phyloP scores from a whole-genome alignment of 2,797 vertebrate species.

The Hemitrygon akajei region DNA sequence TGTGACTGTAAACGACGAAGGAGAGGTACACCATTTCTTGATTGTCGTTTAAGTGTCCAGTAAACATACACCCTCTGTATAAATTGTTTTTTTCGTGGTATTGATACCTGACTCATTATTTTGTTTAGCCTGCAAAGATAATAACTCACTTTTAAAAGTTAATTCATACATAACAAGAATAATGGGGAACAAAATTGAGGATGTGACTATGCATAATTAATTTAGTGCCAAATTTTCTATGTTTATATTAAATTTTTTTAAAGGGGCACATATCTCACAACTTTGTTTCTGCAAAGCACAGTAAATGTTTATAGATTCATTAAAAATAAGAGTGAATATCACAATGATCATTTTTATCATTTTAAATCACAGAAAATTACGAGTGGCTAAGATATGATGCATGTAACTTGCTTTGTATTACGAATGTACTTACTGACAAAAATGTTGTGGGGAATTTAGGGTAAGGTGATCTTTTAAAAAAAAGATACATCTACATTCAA shows the following conservation, averaged over 20 bases:
- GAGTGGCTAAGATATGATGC: too few relatives aligned
- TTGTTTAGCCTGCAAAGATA: conserved; percentile 74
- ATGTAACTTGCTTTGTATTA: too few relatives aligned
- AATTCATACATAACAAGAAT: neutral
- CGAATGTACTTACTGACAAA: too few relatives aligned
- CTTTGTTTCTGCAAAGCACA: neutral
- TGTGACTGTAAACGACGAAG: conserved; percentile 85
- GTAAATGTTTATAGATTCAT: neutral
- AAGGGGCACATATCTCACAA: too few relatives aligned
- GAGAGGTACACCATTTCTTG: conserved; percentile 84
- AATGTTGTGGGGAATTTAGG: too few relatives aligned
- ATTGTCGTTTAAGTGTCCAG: conserved; percentile 89
- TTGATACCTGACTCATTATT: conserved; percentile 89
- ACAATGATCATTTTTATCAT: neutral
- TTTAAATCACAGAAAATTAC: too few relatives aligned
- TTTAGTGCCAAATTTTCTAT: neutral
- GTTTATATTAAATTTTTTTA: neutral
- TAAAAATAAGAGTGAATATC: neutral
- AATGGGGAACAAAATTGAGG: neutral
- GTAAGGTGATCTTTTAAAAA: too few relatives aligned
- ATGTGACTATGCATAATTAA: neutral
- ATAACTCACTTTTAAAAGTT: neutral
- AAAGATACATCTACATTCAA: neutral
- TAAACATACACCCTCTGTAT: conserved; percentile 90
- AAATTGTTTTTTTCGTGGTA: conserved; percentile 91